phyloP scores from a whole-genome alignment of 2,797 vertebrate genomes.

The Lycodopsis pacificus region DNA sequence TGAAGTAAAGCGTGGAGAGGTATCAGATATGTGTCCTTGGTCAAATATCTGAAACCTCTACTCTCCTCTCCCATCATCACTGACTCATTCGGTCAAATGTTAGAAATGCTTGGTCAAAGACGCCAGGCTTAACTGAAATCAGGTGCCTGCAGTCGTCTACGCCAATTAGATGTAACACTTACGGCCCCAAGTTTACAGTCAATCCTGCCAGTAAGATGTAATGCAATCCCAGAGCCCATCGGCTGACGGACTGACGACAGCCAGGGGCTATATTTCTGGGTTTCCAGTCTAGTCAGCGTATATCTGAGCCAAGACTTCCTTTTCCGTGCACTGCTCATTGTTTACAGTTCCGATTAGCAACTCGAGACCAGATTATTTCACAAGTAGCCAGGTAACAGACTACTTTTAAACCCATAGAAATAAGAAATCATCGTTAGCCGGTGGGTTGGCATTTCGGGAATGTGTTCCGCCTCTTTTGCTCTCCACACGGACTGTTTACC shows the following conservation, averaged over 20 bases:
- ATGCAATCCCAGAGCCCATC: conserved; percentile 6
- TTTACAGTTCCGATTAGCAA: background rate
- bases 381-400: too few relatives aligned
- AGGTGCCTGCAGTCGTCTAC: conserved; percentile 36
- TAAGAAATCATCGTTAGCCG: too few relatives aligned
- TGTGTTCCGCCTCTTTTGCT: too few relatives aligned
- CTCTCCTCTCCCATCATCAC: background rate
- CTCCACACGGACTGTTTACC: too few relatives aligned
- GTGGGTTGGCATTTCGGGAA: too few relatives aligned
- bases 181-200: conserved; percentile 40
- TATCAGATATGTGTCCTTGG: conserved; percentile 4
- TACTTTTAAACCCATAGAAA: too few relatives aligned
- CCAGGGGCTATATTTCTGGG: background rate
- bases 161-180: conserved; percentile 51
- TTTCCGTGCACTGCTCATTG: background rate
- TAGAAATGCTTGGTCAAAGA: conserved; percentile 1
- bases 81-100: conserved; percentile 17
- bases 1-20: too few relatives aligned
- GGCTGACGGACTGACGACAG: background rate
- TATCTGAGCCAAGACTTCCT: background rate
- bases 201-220: conserved; percentile 38
- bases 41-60: too few relatives aligned
- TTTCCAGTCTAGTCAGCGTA: background rate
- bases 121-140: conserved; percentile 15
- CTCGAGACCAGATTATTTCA: background rate